Evolutionary conservation across 2,888 invertebrate genomes (phyloP), one percentile per base, ranked within the genome.

Genomic region (Trachelus troglodyta): DNA sequence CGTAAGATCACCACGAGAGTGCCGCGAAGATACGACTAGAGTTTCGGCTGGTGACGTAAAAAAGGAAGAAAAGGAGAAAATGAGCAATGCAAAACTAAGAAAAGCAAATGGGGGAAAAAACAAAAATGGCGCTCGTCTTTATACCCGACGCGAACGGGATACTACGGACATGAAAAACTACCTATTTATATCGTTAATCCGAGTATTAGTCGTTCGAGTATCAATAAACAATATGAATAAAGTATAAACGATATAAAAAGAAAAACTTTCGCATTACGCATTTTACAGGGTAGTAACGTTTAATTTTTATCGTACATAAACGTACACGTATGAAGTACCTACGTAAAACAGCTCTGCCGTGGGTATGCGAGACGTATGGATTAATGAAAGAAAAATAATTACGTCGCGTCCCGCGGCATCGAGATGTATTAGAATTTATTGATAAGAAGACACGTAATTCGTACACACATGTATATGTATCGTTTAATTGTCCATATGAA

Each of bases 231-330:
- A 35, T 75, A 75, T 69, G 79, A 82, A 85, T 85, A 85, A 79
- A 78, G 81, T 81, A 84, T 83, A 84, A 83, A 83, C 80, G 84
- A 85, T 87, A 86, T 87, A 85, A 69, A 37, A 69, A 76, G 84
- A 87, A 88, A 85, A 86, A 88, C 87, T 88, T 87, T 88, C 87
- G 86, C 87, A 89, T 87, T 87, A 89, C 84, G 87, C 89, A 89
- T 89, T 88, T 89, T 87, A 90, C 89, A 90, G 89, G 89, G 89
- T 90, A 89, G 90, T 87, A 88, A 89, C 83, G 84, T 85, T 86
- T 87, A 87, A 88, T 89, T 89, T 87, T 85, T 56, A 56, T 30
- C 71, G 71, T 33, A 71, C 12, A 31, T 69, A 69, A 71, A 33
- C 71, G 31, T 34, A 71, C 31, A 71, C 15, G 34, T 71, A 69